A percentile compares a stretch with the other conserved stretches of the same genome.
These are phyloP conservation scores for Pyrgilauda ruficollis DNA, from an alignment of 2,113 vertebrate species.

Conservation along the genomic window DNA sequence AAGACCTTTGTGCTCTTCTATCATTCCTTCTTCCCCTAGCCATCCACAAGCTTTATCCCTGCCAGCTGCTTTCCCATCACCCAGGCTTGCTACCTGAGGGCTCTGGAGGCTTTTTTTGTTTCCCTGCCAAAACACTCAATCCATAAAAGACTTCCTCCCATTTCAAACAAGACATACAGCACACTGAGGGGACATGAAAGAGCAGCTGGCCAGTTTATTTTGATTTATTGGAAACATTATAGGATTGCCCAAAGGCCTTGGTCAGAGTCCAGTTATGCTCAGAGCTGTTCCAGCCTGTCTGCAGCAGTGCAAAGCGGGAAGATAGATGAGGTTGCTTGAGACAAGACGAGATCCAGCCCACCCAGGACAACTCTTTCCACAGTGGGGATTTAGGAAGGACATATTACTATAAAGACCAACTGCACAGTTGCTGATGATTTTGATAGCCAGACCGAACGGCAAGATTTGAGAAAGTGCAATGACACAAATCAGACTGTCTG, in stretches of 20 bases:
- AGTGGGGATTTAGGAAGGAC: background rate
- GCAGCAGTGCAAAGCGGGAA: background rate
- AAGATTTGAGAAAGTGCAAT: background rate
- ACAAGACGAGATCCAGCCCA: background rate
- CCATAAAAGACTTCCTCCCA: background rate
- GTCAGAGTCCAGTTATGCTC: background rate
- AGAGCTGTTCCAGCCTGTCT: background rate
- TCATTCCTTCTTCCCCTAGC: background rate
- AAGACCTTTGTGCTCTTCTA: background rate
- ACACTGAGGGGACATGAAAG: background rate
- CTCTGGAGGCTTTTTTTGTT: background rate
- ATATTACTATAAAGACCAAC: background rate
- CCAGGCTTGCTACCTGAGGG: background rate
- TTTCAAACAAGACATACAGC: background rate
- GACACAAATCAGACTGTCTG: background rate
- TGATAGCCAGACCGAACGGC: background rate
- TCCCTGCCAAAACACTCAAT: background rate
- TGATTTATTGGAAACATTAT: conserved; percentile 37
- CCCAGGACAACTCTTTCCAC: background rate
- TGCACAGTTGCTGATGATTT: background rate
- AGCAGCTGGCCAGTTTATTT: conserved; percentile 37
- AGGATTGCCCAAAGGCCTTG: conserved; percentile 13
- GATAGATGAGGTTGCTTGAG: background rate
- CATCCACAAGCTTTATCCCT: background rate
- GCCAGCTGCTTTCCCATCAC: background rate